A percentile compares a stretch with the other conserved stretches of the same genome.
Evolutionary conservation across 2,797 vertebrate species (phyloP).

Genomic region (Hippocampus kuda): DNA sequence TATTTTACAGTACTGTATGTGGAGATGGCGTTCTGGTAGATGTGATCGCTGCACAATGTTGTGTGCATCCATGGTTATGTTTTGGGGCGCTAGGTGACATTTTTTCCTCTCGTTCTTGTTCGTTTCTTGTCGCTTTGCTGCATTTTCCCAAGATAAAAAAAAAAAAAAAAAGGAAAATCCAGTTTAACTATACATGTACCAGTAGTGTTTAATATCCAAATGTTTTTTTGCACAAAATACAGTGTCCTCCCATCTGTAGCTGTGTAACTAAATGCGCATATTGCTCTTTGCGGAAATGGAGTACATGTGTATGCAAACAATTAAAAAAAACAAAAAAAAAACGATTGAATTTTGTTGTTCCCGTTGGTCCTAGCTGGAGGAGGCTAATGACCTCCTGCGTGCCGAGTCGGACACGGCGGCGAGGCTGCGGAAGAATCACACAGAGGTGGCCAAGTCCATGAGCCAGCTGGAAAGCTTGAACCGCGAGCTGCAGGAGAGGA

Average conservation of each 20-base stretch:
- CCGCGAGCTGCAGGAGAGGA: slow-evolving; percentile 89
- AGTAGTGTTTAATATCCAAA: no score
- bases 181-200: no score
- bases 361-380: slow-evolving; percentile 76
- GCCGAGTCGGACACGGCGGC: slow-evolving; percentile 91
- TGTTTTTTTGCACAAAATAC: background rate
- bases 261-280: background rate
- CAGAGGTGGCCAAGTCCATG: slow-evolving; percentile 85
- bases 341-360: background rate
- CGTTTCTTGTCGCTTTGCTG: no score
- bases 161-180: no score
- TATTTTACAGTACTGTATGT: no score
- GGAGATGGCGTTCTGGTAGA: no score
- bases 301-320: background rate
- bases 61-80: no score
- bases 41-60: no score
- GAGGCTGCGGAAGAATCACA: slow-evolving; percentile 87
- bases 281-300: background rate
- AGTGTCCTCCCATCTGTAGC: background rate
- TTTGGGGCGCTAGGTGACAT: no score
- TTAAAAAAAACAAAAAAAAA: background rate
- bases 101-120: no score
- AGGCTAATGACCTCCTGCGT: slow-evolving; percentile 89
- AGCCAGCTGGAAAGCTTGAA: slow-evolving; percentile 85
- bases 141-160: no score